Evolutionary conservation across 2,888 invertebrate species (phyloP).

Genomic region (Torymus auratus): DNA sequence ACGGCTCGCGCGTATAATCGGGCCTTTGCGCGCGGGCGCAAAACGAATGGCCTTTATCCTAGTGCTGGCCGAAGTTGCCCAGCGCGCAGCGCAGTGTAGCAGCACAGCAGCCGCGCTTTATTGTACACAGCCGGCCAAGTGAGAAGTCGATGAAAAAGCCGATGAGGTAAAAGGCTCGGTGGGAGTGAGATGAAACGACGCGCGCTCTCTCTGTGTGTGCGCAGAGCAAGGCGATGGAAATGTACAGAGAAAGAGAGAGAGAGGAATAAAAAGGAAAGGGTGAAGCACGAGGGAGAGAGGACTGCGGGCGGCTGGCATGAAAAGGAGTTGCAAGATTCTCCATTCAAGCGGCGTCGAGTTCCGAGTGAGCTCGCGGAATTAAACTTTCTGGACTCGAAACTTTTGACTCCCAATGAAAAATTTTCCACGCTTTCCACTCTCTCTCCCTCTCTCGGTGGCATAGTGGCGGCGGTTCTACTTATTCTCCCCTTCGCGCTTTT

Average conservation of each 20-base stretch:
- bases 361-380: conserved; percentile 63
- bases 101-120: not conserved
- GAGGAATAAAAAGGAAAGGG: conserved; percentile 13
- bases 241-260: not conserved
- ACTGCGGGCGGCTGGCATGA: conserved; percentile 38
- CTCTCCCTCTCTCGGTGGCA: too few species aligned
- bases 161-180: conserved; percentile 1
- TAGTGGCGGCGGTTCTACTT: conserved; percentile 52
- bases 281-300: conserved; percentile 7
- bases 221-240: not conserved
- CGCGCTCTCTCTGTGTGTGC: not conserved
- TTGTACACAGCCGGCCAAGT: conserved; percentile 18
- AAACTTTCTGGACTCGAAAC: conserved; percentile 69
- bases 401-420: conserved; percentile 68
- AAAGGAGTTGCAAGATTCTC: conserved; percentile 63
- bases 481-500: conserved; percentile 11
- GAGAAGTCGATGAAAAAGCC: conserved; percentile 38
- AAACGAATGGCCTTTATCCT: conserved; percentile 26
- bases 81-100: not conserved
- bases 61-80: not conserved
- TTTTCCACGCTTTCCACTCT: conserved; percentile 61
- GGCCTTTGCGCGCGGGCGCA: not conserved
- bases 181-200: conserved; percentile 2
- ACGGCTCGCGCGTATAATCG: too few species aligned
- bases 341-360: conserved; percentile 63